Base-by-base conservation (phyloP, 53 echinoderm and acorn worm species). In the Holothuria leucospilota region DNA sequence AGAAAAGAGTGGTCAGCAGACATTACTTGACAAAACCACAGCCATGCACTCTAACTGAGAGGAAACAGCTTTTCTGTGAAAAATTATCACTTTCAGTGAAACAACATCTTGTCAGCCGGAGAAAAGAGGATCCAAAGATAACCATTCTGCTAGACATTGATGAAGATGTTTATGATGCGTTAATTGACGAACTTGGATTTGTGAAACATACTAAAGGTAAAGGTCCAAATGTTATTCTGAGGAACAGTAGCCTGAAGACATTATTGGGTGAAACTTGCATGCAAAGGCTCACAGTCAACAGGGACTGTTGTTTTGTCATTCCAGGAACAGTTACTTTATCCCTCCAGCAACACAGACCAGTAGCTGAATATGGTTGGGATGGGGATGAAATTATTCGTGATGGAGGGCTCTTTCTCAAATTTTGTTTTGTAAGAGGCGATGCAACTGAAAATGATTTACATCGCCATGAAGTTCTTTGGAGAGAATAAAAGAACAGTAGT, bases 381-480 rank as follows among this genome's bases (percentile, higher is more conserved):
- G 82, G 82, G 27, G 61, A 81, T 29, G 82, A 81, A 81, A 61
- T 81, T 62, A 81, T 81, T 18, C 39, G 62, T n/a, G 29, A 62
- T 78, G 23, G n/a, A 52, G 49, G 49, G 0, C 53, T 51, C 38
- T 81, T 81, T 62, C 60, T 81, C 8, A 81, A 81, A 81, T 81
- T 81, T 81, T 62, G 62, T 59, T 81, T 61, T 28, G 81, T 59
- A 5, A 28, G 81, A 60, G 81, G 81, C 28, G 81, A 81, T 81
- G 61, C 81, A 81, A 81, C 26, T 60, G 81, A 81, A 60, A 60
- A 81, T 60, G 81, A 81, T 81, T 62, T 60, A 59, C n/a, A 38
- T 29, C 24, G 29, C 39, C 38, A 27, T 81, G 18, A 81, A 28
- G 59, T 58, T 60, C 29, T 30, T 60, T 81, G 81, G 60, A 59